Conservation (phyloP, 2,797 vertebrate species). For the Mormyrops attenuatus region DNA sequence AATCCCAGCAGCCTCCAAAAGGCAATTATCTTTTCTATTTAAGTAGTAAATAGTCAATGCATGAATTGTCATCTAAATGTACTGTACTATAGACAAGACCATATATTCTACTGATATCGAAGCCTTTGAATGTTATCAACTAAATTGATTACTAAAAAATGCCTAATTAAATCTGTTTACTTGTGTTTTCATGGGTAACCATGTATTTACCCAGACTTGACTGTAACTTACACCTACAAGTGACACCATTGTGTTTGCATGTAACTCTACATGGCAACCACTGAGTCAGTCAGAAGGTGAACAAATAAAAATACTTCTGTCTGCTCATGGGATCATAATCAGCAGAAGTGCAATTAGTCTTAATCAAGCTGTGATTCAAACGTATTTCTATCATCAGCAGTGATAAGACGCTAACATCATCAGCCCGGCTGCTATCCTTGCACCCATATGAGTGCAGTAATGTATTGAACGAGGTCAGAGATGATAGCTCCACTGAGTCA, state of each 20-base stretch:
- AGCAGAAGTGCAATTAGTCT: background rate
- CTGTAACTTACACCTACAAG: background rate
- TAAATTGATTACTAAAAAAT: background rate
- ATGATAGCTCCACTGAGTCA: background rate
- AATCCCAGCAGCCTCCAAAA: too few relatives aligned
- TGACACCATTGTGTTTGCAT: background rate
- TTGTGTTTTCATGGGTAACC: background rate
- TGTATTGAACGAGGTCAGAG: background rate
- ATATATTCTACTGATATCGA: background rate
- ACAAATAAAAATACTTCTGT: background rate
- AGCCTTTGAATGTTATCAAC: background rate
- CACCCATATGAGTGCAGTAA: conserved; percentile 1
- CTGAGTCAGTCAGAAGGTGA: background rate
- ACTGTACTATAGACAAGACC: background rate
- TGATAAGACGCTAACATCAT: background rate
- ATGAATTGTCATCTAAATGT: background rate
- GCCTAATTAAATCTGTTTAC: background rate
- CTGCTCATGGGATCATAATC: background rate
- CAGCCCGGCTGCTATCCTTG: background rate
- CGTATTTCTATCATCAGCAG: background rate
- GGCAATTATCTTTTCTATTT: background rate
- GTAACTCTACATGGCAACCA: background rate
- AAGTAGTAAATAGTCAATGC: background rate
- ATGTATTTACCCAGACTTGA: background rate
- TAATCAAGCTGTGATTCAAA: background rate